A percentile compares a stretch with the other conserved stretches of the same genome.
These are phyloP conservation scores for Nephrotoma guestfalica DNA, from an alignment of 2,888 invertebrate genomes.

Conservation along the genomic window DNA sequence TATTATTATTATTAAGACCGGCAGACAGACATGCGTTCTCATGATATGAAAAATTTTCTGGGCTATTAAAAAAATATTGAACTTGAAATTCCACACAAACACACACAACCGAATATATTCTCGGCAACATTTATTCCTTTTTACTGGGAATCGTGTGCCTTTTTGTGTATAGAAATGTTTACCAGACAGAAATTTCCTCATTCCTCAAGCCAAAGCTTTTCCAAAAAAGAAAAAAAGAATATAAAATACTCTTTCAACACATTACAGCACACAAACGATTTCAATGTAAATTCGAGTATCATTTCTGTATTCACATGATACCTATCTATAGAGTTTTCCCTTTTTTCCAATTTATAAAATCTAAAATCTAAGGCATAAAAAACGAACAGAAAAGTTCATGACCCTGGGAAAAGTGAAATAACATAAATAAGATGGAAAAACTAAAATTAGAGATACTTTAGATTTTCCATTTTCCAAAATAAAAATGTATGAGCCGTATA, in stretches of 20 bases:
- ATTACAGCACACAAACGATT: neutral
- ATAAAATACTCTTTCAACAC: neutral
- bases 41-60: neutral
- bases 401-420: neutral
- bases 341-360: neutral
- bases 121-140: neutral
- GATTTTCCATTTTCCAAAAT: neutral
- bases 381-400: neutral
- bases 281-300: neutral
- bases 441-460: neutral
- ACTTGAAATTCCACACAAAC: neutral
- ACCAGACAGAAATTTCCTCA: neutral
- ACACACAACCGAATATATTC: neutral
- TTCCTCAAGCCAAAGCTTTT: neutral
- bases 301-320: neutral
- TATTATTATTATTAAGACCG: neutral
- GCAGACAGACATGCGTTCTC: slow-evolving; percentile 3
- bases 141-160: neutral
- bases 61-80: slow-evolving; percentile 4
- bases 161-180: neutral
- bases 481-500: neutral
- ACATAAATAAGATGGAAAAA: neutral
- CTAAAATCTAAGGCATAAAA: slow-evolving; percentile 1
- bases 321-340: neutral
- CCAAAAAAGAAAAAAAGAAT: neutral